Conservation (phyloP, 2,113 vertebrate genomes). For the Xenus cinereus region DNA sequence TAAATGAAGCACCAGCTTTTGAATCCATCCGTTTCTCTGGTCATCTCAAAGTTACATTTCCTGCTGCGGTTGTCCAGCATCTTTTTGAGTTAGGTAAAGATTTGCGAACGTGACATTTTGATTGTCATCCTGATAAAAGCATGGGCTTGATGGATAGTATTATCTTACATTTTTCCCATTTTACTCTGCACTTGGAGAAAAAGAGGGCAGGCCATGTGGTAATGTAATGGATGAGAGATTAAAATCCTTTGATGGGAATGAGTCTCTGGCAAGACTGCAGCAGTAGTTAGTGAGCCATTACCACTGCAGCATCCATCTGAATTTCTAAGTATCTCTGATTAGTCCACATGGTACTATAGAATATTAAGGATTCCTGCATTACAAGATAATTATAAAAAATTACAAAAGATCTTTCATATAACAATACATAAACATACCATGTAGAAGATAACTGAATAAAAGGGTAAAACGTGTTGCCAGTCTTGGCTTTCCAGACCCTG, state of each 20-base stretch:
- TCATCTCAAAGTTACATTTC: not conserved
- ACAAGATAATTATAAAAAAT: conserved; percentile 26
- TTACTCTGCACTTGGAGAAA: not conserved
- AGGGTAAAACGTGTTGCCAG: not conserved
- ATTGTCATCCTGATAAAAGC: not conserved
- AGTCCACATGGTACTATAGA: not conserved
- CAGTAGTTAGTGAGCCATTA: not conserved
- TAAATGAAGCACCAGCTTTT: not conserved
- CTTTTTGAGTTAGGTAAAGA: not conserved
- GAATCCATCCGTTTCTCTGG: not conserved
- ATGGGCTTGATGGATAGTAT: not conserved
- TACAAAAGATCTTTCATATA: not conserved
- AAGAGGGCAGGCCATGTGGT: not conserved
- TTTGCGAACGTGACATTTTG: not conserved
- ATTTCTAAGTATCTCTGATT: not conserved
- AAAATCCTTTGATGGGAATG: not conserved
- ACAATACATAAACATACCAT: not conserved
- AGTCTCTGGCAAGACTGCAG: not conserved
- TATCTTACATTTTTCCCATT: not conserved
- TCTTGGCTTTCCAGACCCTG: not conserved
- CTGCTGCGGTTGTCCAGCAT: not conserved
- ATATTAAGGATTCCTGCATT: not conserved
- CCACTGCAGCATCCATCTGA: not conserved
- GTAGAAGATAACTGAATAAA: not conserved
- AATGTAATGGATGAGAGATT: not conserved